Evolutionary conservation across 2,888 invertebrate species (phyloP).

Genomic region (Cheilosia vulpina): DNA sequence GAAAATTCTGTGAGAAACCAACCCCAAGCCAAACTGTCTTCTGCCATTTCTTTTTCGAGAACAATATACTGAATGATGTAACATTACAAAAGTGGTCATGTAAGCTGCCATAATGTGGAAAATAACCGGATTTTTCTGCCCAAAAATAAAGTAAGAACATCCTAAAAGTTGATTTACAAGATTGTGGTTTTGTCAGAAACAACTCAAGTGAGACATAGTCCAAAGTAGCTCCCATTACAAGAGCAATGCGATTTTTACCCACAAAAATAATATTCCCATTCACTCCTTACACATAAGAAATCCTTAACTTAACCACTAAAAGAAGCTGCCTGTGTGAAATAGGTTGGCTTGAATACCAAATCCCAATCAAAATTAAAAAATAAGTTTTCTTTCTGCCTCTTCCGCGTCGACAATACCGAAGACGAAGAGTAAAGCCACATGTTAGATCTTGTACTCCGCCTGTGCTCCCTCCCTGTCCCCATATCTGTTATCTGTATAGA

Average conservation of each 20-base stretch:
- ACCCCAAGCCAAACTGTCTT: constrained; percentile 35
- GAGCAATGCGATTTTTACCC: background rate
- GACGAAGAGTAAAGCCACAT: constrained; percentile 33
- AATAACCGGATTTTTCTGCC: constrained; percentile 49
- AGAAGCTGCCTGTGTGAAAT: no score
- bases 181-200: constrained; percentile 42
- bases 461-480: background rate
- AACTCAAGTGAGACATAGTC: constrained; percentile 52
- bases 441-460: constrained; percentile 16
- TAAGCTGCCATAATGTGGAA: constrained; percentile 46
- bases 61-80: constrained; percentile 54
- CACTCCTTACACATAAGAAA: no score
- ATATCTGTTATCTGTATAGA: constrained; percentile 31
- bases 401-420: constrained; percentile 8
- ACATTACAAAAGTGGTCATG: constrained; percentile 66
- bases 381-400: background rate
- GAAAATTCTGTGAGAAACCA: constrained; percentile 18
- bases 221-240: constrained; percentile 5
- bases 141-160: background rate
- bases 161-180: constrained; percentile 9
- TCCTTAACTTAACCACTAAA: no score
- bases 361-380: constrained; percentile 25
- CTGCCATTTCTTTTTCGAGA: background rate
- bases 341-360: background rate
- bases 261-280: no score